Base-by-base conservation (phyloP, 1,140 invertebrate genomes). In the Macrobrachium nipponense region DNA sequence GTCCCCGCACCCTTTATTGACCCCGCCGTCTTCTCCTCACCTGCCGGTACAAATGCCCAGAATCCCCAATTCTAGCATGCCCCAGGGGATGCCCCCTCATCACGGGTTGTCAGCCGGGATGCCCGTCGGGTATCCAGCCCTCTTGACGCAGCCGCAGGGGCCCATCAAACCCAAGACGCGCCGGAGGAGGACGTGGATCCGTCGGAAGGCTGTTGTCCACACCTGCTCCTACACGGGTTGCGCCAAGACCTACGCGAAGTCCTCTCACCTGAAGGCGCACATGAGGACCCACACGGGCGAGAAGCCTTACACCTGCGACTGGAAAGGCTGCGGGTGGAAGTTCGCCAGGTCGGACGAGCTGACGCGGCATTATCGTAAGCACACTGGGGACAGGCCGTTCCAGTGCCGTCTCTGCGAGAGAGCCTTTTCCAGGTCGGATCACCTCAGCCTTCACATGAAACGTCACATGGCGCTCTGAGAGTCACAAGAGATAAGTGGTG, bases 381-480 rank as follows among this genome's bases (percentile, higher is more conserved):
- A 86, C 58, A 86, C 83, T 6, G 83, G 83, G 23, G 83, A 86
- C 73, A 62, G 83, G 4, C 83, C 83, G 51, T 86, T 86, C 76
- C 83, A 86, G 83, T 86, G 83, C 59, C 64, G 83, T 20, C 68
- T 86, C 20, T 86, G 83, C 59, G 83, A 86, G 66, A 36, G 83
- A 0, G 83, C 83, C 64, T 86, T 86, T 77, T 86, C 83, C n/a
- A 62, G 83, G 64, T 80, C 76, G 14, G 83, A 86, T 77, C 83
- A 86, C 58, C 83, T 86, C 64, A 86, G 83, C 43, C 83, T 86
- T 4, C 83, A 86, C 66, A 86, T 86, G 83, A 86, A 86, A 76
- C 62, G 82, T 0, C 82, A 85, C 27, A 58, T 78, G 11, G 76
- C 75, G 18, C 23, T 70, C 20, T 70, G 68, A 70, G 68, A 14